Percentiles rank a stretch among this genome's conserved stretches.
phyloP scores from a whole-genome alignment of 2,888 invertebrate species.

The Clostera curtula region DNA sequence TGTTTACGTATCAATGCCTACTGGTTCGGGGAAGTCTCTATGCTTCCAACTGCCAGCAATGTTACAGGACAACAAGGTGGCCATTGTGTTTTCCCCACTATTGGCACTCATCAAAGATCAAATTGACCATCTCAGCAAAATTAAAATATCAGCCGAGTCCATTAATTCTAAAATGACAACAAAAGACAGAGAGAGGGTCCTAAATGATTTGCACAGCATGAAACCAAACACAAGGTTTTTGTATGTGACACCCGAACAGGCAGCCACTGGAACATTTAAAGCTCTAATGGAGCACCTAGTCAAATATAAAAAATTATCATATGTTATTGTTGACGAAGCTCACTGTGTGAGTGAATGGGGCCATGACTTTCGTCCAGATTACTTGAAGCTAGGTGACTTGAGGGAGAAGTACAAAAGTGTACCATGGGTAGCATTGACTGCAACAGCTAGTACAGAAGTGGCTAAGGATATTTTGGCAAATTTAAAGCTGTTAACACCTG shows the following conservation, averaged over 20 bases:
- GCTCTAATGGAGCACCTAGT: constrained; percentile 79
- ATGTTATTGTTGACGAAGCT: constrained; percentile 97
- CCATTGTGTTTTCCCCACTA: constrained; percentile 96
- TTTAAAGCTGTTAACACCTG: constrained; percentile 79
- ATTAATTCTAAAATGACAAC: constrained; percentile 93
- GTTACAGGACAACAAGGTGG: constrained; percentile 84
- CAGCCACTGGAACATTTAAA: constrained; percentile 85
- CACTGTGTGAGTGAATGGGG: constrained; percentile 99
- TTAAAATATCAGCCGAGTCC: constrained; percentile 89
- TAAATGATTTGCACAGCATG: constrained; percentile 83
- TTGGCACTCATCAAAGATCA: constrained; percentile 98
- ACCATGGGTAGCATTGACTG: constrained; percentile 95
- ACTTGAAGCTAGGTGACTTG: constrained; percentile 86
- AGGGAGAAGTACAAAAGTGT: constrained; percentile 77
- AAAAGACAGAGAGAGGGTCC: constrained; percentile 84
- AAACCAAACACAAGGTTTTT: constrained; percentile 88
- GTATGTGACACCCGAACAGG: constrained; percentile 98
- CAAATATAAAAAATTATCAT: constrained; percentile 86
- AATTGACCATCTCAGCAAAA: constrained; percentile 86
- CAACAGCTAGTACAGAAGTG: constrained; percentile 90
- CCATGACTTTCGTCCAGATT: constrained; percentile 97
- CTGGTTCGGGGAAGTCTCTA: constrained; percentile 97
- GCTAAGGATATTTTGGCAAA: constrained; percentile 87
- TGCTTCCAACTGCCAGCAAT: constrained; percentile 98
- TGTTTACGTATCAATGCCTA: constrained; percentile 98